These are phyloP conservation scores for Clanis bilineata DNA, from an alignment of 2,888 invertebrate genomes.

Conservation along the genomic window DNA sequence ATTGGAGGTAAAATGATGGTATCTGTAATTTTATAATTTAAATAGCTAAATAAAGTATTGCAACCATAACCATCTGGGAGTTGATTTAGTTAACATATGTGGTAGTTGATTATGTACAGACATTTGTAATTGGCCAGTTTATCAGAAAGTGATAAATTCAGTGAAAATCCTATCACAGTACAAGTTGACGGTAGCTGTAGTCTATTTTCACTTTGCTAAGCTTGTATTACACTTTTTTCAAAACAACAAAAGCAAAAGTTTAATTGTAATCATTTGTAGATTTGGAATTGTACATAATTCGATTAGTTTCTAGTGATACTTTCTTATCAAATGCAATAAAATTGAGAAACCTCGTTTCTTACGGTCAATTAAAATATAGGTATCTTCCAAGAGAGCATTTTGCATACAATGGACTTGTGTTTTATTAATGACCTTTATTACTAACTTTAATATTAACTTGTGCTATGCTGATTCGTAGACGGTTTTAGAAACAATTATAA, in stretches of 20 bases:
- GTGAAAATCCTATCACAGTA: slow-evolving; percentile 7
- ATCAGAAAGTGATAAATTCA: slow-evolving; percentile 11
- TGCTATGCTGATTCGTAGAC: not conserved
- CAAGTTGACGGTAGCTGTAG: slow-evolving; percentile 8
- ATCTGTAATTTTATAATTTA: too few species aligned
- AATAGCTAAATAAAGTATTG: too few species aligned
- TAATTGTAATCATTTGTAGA: slow-evolving; percentile 31
- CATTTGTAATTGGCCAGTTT: not conserved
- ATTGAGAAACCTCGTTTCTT: slow-evolving; percentile 33
- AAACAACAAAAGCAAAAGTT: slow-evolving; percentile 28
- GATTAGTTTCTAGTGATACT: slow-evolving; percentile 32
- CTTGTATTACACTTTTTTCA: not conserved
- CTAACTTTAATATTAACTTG: not conserved
- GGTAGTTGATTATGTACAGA: too few species aligned
- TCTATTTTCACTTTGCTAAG: slow-evolving; percentile 13
- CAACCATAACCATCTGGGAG: too few species aligned
- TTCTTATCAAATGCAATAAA: slow-evolving; percentile 38
- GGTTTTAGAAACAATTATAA: not conserved
- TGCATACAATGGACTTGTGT: slow-evolving; percentile 9
- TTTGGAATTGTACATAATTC: slow-evolving; percentile 36
- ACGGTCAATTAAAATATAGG: slow-evolving; percentile 44
- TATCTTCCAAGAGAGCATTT: slow-evolving; percentile 33
- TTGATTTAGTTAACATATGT: too few species aligned
- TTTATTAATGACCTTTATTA: not conserved
- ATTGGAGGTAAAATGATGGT: too few species aligned